phyloP scores from a whole-genome alignment of 1,140 invertebrate genomes.

The Solenopsis invicta region DNA sequence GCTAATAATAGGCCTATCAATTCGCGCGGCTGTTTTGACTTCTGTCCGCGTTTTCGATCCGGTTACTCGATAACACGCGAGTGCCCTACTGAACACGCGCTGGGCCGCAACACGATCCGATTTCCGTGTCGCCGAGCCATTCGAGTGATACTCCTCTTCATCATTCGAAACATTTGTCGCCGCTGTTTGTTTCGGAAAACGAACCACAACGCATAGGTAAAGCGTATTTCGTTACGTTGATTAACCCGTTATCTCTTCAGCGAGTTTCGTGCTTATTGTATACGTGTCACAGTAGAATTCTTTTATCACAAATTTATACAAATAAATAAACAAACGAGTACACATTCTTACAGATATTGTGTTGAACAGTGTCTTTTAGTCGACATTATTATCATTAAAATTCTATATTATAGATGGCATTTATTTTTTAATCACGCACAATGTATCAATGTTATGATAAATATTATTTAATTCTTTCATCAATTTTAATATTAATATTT shows the following conservation, averaged over 20 bases:
- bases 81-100: background rate
- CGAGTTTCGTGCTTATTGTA: background rate
- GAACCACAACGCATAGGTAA: background rate
- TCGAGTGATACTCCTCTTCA: too few relatives aligned
- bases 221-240: background rate
- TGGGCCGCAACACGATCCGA: background rate
- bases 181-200: background rate
- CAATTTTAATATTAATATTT: background rate
- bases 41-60: slow-evolving; percentile 65
- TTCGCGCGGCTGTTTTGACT: slow-evolving; percentile 59
- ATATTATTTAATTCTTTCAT: background rate
- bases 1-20: slow-evolving; percentile 63
- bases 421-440: too few relatives aligned
- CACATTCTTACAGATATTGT: too few relatives aligned
- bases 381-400: background rate
- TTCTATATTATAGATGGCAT: background rate
- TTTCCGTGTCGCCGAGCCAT: background rate
- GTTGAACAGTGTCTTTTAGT: background rate
- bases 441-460: too few relatives aligned
- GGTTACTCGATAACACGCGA: slow-evolving; percentile 9
- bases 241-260: background rate
- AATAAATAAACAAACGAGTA: too few relatives aligned
- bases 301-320: background rate
- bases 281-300: background rate
- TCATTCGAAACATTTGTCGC: background rate